These are phyloP conservation scores for Fringilla coelebs DNA, from an alignment of 2,797 vertebrate species.

Conservation along the genomic window DNA sequence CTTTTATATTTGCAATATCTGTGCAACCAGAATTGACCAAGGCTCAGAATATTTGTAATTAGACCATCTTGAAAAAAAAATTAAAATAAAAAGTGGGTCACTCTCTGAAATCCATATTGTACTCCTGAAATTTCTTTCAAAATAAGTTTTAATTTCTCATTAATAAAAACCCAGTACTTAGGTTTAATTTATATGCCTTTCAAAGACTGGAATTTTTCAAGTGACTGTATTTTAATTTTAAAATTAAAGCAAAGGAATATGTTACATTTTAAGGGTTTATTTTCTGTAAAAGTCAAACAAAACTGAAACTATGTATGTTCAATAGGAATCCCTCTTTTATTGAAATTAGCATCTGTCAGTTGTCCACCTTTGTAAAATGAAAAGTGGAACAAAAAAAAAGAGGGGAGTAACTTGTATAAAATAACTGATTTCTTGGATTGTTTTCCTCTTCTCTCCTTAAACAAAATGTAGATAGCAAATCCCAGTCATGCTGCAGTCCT, in stretches of 20 bases:
- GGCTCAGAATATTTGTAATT: background rate
- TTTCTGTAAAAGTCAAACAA: background rate
- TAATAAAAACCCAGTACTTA: background rate
- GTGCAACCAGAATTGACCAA: background rate
- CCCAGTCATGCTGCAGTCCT: background rate
- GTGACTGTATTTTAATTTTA: background rate
- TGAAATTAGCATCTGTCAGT: background rate
- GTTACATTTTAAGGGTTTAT: background rate
- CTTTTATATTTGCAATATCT: background rate
- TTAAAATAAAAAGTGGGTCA: background rate
- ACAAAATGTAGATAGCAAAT: background rate
- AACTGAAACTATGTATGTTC: background rate
- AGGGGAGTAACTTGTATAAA: background rate
- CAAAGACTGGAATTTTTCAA: background rate
- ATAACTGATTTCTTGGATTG: background rate
- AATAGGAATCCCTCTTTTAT: background rate
- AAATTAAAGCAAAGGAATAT: background rate
- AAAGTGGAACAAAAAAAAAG: background rate
- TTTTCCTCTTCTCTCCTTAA: background rate
- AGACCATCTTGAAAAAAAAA: background rate
- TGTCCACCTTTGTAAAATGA: background rate
- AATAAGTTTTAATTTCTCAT: background rate
- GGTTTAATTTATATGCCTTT: background rate
- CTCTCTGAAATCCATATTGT: background rate
- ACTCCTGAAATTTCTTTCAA: background rate